These are phyloP conservation scores for Actinia equina DNA, from an alignment of 64 coral and sea anemone species.

Conservation along the genomic window DNA sequence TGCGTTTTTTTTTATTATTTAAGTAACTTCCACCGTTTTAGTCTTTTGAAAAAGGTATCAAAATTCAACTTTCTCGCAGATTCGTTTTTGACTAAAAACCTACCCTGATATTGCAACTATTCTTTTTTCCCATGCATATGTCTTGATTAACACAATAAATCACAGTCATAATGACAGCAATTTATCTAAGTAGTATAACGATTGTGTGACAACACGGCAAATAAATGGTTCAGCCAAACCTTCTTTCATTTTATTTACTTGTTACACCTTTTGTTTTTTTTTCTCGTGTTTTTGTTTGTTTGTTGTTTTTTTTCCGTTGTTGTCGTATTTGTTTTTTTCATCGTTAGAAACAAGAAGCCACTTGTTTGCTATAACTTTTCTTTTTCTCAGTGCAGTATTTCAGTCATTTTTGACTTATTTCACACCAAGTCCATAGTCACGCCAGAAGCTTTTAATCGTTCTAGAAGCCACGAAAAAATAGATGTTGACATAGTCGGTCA, in stretches of 20 bases:
- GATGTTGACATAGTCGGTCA: background rate
- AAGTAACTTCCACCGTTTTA: background rate
- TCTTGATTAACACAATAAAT: background rate
- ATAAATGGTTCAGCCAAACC: background rate
- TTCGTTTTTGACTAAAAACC: background rate
- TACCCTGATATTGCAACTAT: background rate
- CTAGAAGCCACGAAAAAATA: no score
- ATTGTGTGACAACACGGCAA: background rate
- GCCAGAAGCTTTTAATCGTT: no score
- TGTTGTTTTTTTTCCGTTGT: no score
- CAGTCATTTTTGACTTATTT: background rate
- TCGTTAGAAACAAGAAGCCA: background rate
- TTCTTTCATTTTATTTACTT: background rate
- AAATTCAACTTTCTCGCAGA: background rate
- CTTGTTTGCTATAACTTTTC: background rate
- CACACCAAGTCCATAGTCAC: no score
- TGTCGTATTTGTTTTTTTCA: no score
- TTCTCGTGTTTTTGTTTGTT: background rate
- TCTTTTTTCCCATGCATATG: slow-evolving; percentile 1
- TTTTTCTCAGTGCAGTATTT: background rate
- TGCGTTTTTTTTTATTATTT: background rate
- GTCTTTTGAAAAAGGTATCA: background rate
- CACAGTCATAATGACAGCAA: slow-evolving; percentile 7
- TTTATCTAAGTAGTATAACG: background rate
- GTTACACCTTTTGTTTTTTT: background rate